Evolutionary conservation across 2,113 vertebrate species (phyloP).

Genomic region (Nibea coibor): DNA sequence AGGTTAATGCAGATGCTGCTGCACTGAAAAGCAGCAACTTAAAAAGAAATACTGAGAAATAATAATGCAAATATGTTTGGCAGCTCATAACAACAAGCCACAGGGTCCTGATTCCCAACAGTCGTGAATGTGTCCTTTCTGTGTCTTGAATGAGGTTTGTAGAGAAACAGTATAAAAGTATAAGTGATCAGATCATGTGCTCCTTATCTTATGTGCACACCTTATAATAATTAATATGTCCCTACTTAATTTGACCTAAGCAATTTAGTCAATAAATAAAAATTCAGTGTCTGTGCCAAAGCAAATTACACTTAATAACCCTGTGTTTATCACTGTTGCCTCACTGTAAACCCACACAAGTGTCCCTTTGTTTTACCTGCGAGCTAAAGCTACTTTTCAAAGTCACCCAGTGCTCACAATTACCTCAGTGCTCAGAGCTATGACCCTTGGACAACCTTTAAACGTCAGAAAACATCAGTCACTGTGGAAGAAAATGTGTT

Average conservation of each 20-base stretch:
- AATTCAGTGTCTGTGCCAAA: no score
- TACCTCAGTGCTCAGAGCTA: not conserved
- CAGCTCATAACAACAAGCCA: no score
- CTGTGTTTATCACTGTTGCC: not conserved
- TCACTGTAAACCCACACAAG: not conserved
- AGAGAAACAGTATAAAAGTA: not conserved
- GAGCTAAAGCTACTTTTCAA: not conserved
- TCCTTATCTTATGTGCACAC: not conserved
- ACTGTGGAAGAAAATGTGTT: not conserved
- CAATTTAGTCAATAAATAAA: not conserved
- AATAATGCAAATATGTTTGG: conserved; percentile 11
- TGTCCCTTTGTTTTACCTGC: not conserved
- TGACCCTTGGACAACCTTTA: not conserved
- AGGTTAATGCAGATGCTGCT: conserved; percentile 11
- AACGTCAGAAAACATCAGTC: no score
- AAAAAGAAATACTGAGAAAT: conserved; percentile 1
- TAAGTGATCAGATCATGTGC: not conserved
- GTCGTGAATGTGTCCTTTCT: no score
- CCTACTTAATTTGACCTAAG: not conserved
- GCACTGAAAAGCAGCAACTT: not conserved
- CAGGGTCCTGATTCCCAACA: no score
- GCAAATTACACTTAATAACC: no score
- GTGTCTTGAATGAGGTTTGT: no score
- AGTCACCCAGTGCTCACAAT: not conserved
- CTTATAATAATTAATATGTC: no score